Percentiles rank a stretch among this genome's conserved stretches.
Evolutionary conservation across 2,113 vertebrate species (phyloP).

Genomic region (Pavo muticus): DNA sequence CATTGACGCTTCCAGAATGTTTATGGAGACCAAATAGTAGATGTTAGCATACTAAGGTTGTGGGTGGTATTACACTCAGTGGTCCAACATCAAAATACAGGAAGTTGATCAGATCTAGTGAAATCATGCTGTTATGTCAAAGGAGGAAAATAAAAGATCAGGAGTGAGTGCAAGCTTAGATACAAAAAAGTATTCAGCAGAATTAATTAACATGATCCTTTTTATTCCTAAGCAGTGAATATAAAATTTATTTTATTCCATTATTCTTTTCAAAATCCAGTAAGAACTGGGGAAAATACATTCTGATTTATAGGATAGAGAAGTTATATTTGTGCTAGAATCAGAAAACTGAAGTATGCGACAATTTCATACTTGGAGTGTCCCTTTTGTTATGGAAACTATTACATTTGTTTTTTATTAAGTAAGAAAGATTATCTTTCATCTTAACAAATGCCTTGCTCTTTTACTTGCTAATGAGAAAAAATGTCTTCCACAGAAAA

Average conservation of each 20-base stretch:
- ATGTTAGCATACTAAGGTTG: background rate
- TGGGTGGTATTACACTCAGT: background rate
- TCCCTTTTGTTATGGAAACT: background rate
- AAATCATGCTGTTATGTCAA: background rate
- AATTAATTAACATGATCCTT: background rate
- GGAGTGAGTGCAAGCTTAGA: background rate
- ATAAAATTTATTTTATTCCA: background rate
- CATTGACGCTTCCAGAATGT: no score
- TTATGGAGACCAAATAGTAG: no score
- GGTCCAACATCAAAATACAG: background rate
- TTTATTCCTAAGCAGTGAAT: background rate
- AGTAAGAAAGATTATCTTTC: background rate
- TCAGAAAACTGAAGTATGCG: background rate
- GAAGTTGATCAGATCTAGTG: background rate
- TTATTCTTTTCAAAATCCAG: background rate
- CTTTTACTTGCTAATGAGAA: slow-evolving; percentile 12
- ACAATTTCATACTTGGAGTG: background rate
- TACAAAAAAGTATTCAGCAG: background rate
- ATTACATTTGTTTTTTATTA: background rate
- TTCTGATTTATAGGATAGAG: background rate
- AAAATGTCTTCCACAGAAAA: background rate
- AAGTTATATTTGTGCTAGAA: background rate
- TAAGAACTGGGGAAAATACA: background rate
- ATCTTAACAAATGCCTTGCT: background rate
- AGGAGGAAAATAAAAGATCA: background rate